Base-by-base conservation (phyloP, 1,140 invertebrate species). In the Glossosoma conforme region DNA sequence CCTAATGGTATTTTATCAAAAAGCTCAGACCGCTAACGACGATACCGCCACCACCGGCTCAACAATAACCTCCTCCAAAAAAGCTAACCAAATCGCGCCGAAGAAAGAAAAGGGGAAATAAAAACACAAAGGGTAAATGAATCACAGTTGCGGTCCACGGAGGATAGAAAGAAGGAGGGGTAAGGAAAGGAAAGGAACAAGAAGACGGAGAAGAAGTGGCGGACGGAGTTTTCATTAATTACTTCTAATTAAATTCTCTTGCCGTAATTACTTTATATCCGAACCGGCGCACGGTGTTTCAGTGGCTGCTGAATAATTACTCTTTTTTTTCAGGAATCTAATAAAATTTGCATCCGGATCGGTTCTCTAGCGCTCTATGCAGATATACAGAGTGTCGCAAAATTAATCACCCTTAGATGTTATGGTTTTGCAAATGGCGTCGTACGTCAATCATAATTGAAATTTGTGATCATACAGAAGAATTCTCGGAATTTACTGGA, bases 171-270 rank as follows among this genome's bases (percentile, higher is more conserved):
- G 32, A 36, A 50, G 43, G 44, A 28, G 44, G 17, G 15, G n/a
- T 33, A 15, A 33, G 15, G 18, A 17, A 19, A 32, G 36, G 18
- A 19, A 13, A 47, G 41, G 43, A 44, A 24, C n/a, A 28, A 30
- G 44, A 48, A 24, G n/a, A 32, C 15, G 4, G 28, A 38, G 25
- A 21, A 41, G 24, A 19, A 35, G 18, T 3, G 19, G 13, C 28
- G 35, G 33, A 33, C 44, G 48, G 46, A 58, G 52, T 54, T 58
- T 58, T 52, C 56, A 54, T 58, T 58, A 58, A 58, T 58, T 54
- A 54, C 56, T 58, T 54, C 56, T 58, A 58, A 58, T 58, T 54
- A 58, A 58, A 58, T 58, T 54, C 56, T 32, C 56, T 48, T 30
- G 28, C 52, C 47, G 46, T 58, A 58, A 58, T 58, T 58, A 58